Evolutionary conservation across 2,797 vertebrate species (phyloP).

Genomic region (Myotis findleyi): DNA sequence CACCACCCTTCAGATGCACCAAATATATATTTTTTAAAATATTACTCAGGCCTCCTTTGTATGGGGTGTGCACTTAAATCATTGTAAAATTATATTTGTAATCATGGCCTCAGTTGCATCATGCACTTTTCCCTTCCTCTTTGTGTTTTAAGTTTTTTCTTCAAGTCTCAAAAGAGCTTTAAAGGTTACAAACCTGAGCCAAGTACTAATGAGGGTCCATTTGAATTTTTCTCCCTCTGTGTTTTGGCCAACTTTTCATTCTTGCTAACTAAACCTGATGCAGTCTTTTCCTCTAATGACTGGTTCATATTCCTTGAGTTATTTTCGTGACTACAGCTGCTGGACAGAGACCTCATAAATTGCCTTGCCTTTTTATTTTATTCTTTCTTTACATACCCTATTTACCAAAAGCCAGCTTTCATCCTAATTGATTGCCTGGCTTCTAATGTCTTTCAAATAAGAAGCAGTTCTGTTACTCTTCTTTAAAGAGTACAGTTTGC

Average conservation of each 20-base stretch:
- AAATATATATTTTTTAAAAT: neutral
- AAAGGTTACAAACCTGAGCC: slow-evolving; percentile 43
- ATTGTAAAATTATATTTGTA: neutral
- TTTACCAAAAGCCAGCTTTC: slow-evolving; percentile 40
- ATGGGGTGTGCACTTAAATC: neutral
- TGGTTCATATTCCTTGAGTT: slow-evolving; percentile 59
- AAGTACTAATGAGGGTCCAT: slow-evolving; percentile 65
- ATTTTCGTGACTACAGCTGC: slow-evolving; percentile 64
- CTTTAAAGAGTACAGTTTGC: neutral
- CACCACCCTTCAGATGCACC: too few species aligned
- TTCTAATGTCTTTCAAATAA: slow-evolving; percentile 46
- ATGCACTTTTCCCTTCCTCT: neutral
- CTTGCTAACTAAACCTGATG: slow-evolving; percentile 48
- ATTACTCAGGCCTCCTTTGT: neutral
- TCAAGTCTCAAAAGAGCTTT: slow-evolving; percentile 58
- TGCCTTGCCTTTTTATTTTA: slow-evolving; percentile 23
- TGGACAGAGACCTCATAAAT: slow-evolving; percentile 50
- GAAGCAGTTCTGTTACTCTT: neutral
- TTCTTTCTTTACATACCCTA: neutral
- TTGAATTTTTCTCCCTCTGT: slow-evolving; percentile 54
- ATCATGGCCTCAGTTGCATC: neutral
- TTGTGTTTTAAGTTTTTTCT: neutral
- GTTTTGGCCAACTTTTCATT: slow-evolving; percentile 55
- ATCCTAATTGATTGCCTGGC: slow-evolving; percentile 3
- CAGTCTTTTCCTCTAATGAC: slow-evolving; percentile 64